Conservation (phyloP, 2,113 vertebrate species). For the Tringa solitaria region DNA sequence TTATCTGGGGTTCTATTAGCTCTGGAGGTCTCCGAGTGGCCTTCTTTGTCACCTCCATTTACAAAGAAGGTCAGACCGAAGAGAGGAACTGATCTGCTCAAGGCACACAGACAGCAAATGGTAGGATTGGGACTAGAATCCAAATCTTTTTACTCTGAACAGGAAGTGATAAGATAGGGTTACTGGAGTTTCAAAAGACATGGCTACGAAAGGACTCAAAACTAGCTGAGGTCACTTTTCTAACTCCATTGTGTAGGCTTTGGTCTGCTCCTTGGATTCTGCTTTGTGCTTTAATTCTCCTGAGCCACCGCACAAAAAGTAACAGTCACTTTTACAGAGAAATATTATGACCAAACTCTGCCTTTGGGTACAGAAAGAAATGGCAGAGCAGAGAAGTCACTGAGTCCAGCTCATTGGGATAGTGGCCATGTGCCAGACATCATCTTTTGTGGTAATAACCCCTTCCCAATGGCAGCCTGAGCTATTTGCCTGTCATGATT, state of each 20-base stretch:
- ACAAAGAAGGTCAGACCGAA: neutral
- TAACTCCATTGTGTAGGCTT: neutral
- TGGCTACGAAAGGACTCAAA: neutral
- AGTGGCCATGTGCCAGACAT: constrained; percentile 44
- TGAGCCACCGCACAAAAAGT: neutral
- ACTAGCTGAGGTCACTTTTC: neutral
- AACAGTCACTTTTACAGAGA: neutral
- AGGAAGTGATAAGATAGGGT: neutral
- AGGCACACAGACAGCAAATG: neutral
- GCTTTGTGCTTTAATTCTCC: neutral
- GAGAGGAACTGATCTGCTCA: neutral
- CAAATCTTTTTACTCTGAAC: neutral
- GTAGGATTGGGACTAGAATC: neutral
- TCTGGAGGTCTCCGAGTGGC: neutral
- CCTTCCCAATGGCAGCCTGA: constrained; percentile 47
- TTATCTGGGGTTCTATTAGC: neutral
- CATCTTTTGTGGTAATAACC: constrained; percentile 40
- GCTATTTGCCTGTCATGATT: constrained; percentile 60
- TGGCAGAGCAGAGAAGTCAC: neutral
- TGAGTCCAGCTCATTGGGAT: neutral
- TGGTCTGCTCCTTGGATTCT: neutral
- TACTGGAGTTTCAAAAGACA: neutral
- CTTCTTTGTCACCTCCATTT: neutral
- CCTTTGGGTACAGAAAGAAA: constrained; percentile 6
- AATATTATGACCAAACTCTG: neutral